Evolutionary conservation across 2,797 vertebrate genomes (phyloP), one percentile per base, ranked within the genome.

Genomic region (Vireo griseus): DNA sequence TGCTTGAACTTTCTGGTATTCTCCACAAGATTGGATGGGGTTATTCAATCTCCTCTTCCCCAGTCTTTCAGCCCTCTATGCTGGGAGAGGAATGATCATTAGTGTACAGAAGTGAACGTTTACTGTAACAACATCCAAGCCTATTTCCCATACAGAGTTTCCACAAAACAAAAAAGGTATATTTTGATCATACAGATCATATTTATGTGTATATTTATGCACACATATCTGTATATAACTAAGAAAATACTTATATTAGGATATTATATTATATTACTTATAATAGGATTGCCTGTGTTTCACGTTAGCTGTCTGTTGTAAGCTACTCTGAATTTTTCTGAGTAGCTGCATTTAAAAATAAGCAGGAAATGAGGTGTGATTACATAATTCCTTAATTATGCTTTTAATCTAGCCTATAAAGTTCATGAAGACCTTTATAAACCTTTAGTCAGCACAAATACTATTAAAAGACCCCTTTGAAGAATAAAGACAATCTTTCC

Each of bases 361-460:
- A 73, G 10, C 7, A 72, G 45, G 16, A 86, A 88, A 89, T 55
- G 13, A 88, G 11, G 19, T 77, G 21, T 62, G n/a, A 74, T 92
- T 93, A 82, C 26, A 31, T 72, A 94, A 86, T 69, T 67, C 40
- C 57, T 29, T 44, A 71, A 61, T n/a, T 92, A 52, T 55, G 25
- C 11, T 88, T 96, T 90, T 80, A 84, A 91, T 62, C 17, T 37
- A 47, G 3, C 40, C 48, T 74, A 18, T 52, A 78, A 48, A 21
- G 5, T 74, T 81, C 71, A 71, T 79, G 16, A 88, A 88, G 25
- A 55, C 31, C 15, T 79, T 78, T 39, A 37, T 17, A 66, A 91
- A 26, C 14, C 37, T 50, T 62, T 79, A 57, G 8, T 44, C 57
- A 82, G 29, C 22, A 92, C 3, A 93, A 78, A 77, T 21, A 80